phyloP scores from a whole-genome alignment of 2,797 vertebrate species.

The Myotis findleyi region DNA sequence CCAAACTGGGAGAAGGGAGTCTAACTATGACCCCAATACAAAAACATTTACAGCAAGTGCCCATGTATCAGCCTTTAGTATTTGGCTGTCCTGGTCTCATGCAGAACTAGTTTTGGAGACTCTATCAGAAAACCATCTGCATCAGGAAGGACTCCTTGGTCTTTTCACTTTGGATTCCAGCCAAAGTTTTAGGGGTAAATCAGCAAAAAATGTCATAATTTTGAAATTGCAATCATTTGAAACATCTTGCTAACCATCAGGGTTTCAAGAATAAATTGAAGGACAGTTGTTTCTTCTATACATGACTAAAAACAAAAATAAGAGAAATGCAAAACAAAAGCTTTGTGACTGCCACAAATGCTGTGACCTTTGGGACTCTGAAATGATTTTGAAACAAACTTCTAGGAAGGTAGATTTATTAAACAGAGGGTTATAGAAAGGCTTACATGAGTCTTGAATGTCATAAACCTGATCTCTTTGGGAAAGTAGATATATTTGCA shows the following conservation, averaged over 20 bases:
- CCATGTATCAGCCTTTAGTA: background rate
- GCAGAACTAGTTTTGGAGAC: background rate
- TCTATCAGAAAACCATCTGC: background rate
- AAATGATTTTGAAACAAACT: background rate
- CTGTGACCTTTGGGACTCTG: background rate
- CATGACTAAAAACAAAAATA: background rate
- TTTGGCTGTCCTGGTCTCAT: background rate
- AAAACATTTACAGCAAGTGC: background rate
- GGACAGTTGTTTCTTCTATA: background rate
- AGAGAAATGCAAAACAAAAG: background rate
- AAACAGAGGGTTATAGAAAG: background rate
- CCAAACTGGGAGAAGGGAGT: background rate
- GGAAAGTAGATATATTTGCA: background rate
- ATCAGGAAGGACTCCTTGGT: background rate
- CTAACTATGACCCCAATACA: background rate
- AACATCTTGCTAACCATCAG: background rate
- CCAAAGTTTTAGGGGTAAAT: background rate
- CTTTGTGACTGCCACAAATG: fast-evolving
- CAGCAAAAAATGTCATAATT: background rate
- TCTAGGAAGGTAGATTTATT: background rate
- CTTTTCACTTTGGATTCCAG: background rate
- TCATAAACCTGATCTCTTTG: background rate
- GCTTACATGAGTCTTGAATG: background rate
- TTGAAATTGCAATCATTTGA: background rate
- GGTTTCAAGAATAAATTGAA: background rate